Base-by-base conservation (phyloP, 1,140 invertebrate genomes). In the Temnothorax nylanderi region DNA sequence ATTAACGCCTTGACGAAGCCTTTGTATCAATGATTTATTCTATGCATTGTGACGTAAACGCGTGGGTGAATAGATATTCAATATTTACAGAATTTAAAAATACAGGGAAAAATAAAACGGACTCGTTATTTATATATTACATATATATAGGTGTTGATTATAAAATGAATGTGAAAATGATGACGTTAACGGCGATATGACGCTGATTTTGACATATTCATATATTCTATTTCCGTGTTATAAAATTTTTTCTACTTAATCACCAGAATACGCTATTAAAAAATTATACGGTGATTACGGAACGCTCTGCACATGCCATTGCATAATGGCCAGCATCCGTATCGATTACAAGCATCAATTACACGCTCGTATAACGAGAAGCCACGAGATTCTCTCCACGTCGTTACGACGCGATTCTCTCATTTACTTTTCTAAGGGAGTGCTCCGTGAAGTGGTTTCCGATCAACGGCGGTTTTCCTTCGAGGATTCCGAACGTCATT, bases 331-430 rank as follows among this genome's bases (percentile, higher is more conserved):
- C 41, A 54, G 65, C 65, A 60, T 60, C 51, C 49, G 76, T 75
- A 85, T 89, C 88, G 76, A 89, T 89, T 69, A 49, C 49, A 18
- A 32, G 49, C 74, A 86, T 89, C 87, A 76, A 89, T 88, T 86
- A 60, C 74, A 77, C 32, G 16, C 32, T 74, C 11, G 37, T 69
- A 69, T 74, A 85, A 62, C 84, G 41, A 62, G 32, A 72, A 89
- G 41, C 88, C 76, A 86, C 51, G 51, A 62, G 87, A 89, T 86
- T 86, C 62, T 18, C 69, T 76, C 51, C 62, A 60, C 76, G 71
- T 87, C 60, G 37, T 56, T 58, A 58, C 87, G 76, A 89, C 88
- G 85, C 76, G 76, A 64, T 81, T 89, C 62, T 78, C 74, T 87
- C 84, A 89, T 87, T 75, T 85, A 67, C 58, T 67, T 85, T 78